Evolutionary conservation across 2,888 invertebrate genomes (phyloP).

Genomic region (Electrophaes corylata): DNA sequence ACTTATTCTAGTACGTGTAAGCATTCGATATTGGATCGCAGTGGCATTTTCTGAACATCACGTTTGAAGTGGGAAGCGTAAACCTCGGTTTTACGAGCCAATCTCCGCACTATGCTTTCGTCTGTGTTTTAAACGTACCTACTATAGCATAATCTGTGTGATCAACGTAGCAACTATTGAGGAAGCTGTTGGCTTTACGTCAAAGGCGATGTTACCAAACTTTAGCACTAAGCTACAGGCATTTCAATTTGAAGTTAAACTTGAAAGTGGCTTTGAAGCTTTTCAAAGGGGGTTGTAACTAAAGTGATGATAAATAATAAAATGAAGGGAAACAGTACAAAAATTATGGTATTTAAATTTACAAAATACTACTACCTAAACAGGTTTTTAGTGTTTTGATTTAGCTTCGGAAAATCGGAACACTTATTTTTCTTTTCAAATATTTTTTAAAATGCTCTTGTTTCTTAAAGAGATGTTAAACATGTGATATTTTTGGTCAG

Average conservation of each 20-base stretch:
- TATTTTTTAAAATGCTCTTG: too few species aligned
- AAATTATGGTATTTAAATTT: not conserved
- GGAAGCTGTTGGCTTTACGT: slow-evolving; percentile 6
- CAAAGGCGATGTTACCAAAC: slow-evolving; percentile 8
- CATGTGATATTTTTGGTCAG: not conserved
- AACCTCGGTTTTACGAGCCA: slow-evolving; percentile 16
- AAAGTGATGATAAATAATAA: slow-evolving; percentile 1
- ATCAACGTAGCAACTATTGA: not conserved
- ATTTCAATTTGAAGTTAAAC: slow-evolving; percentile 28
- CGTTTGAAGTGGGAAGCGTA: slow-evolving; percentile 7
- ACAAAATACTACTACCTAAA: too few species aligned
- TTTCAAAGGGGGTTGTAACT: not conserved
- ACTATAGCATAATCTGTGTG: not conserved
- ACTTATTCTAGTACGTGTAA: not conserved
- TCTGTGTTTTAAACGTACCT: not conserved
- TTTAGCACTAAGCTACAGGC: slow-evolving; percentile 22
- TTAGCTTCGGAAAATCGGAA: too few species aligned
- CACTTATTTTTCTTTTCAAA: too few species aligned
- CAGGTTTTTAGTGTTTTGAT: too few species aligned
- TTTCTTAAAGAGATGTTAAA: too few species aligned
- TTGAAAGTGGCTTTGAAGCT: slow-evolving; percentile 15
- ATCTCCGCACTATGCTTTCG: not conserved
- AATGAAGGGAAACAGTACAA: slow-evolving; percentile 1
- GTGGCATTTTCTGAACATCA: slow-evolving; percentile 1
- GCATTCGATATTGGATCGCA: not conserved